A percentile compares a stretch with the other conserved stretches of the same genome.
Conservation (phyloP, 1,140 invertebrate genomes). For the Chymomyza costata region DNA sequence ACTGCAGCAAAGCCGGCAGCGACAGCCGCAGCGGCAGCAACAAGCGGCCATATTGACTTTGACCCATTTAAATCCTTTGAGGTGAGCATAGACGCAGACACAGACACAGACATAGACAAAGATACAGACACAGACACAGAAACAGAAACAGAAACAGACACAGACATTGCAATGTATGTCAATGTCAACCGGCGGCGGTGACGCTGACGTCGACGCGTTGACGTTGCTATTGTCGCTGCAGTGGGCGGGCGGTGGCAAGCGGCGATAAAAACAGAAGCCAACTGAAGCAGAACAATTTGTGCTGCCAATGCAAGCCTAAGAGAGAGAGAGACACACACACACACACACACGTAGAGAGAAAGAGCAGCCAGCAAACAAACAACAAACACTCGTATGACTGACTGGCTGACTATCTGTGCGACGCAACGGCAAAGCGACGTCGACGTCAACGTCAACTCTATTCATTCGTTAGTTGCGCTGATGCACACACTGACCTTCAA, state of each 20-base stretch:
- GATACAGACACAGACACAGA: not conserved
- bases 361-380: too few relatives aligned
- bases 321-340: slow-evolving; percentile 16
- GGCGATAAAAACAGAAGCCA: slow-evolving; percentile 58
- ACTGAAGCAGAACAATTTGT: slow-evolving; percentile 63
- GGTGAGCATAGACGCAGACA: slow-evolving; percentile 52
- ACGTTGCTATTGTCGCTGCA: slow-evolving; percentile 23
- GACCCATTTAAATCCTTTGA: slow-evolving; percentile 72
- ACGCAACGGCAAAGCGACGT: not conserved
- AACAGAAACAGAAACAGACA: slow-evolving; percentile 18
- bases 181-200: slow-evolving; percentile 57
- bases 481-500: slow-evolving; percentile 46
- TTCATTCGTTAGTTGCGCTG: not conserved
- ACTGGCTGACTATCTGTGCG: not conserved
- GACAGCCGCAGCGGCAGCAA: slow-evolving; percentile 42
- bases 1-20: slow-evolving; percentile 37
- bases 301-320: slow-evolving; percentile 21
- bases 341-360: slow-evolving; percentile 9
- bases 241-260: slow-evolving; percentile 54
- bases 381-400: not conserved
- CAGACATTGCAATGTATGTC: slow-evolving; percentile 54
- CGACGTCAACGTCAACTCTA: not conserved
- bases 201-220: not conserved
- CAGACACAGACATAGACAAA: slow-evolving; percentile 10
- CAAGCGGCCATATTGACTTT: slow-evolving; percentile 61